Conservation (phyloP, 1,140 invertebrate genomes). For the Chionoecetes opilio region DNA sequence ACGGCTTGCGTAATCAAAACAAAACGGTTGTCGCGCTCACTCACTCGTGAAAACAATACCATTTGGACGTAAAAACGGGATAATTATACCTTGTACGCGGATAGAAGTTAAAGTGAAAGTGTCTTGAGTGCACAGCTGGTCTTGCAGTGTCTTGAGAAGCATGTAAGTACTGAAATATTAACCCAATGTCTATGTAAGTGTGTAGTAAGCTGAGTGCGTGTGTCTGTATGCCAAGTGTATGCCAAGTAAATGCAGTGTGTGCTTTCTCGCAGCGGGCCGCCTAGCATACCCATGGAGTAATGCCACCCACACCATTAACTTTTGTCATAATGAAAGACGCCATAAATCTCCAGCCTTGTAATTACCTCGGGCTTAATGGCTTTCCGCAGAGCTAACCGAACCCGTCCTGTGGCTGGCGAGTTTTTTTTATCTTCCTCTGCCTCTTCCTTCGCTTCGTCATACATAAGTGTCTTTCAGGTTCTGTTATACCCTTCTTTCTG, state of each 20-base stretch:
- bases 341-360: constrained; percentile 19
- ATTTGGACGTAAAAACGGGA: neutral
- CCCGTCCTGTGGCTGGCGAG: neutral
- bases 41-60: neutral
- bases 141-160: neutral
- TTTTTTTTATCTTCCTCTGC: too few relatives aligned
- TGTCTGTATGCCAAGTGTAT: too few relatives aligned
- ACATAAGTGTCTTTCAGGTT: too few relatives aligned
- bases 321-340: neutral
- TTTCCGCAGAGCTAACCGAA: neutral
- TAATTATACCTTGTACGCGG: neutral
- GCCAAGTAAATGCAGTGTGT: neutral
- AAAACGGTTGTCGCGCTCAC: neutral
- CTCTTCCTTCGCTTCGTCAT: too few relatives aligned
- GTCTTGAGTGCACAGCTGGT: neutral
- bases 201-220: too few relatives aligned
- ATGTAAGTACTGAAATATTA: neutral
- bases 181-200: neutral
- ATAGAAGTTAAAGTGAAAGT: neutral
- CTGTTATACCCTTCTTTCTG: too few relatives aligned
- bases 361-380: constrained; percentile 1
- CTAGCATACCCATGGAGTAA: neutral
- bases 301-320: constrained; percentile 27
- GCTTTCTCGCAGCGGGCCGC: too few relatives aligned
- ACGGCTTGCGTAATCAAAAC: neutral